Conservation (phyloP, 2,888 invertebrate genomes). For the Volucella bombylans region DNA sequence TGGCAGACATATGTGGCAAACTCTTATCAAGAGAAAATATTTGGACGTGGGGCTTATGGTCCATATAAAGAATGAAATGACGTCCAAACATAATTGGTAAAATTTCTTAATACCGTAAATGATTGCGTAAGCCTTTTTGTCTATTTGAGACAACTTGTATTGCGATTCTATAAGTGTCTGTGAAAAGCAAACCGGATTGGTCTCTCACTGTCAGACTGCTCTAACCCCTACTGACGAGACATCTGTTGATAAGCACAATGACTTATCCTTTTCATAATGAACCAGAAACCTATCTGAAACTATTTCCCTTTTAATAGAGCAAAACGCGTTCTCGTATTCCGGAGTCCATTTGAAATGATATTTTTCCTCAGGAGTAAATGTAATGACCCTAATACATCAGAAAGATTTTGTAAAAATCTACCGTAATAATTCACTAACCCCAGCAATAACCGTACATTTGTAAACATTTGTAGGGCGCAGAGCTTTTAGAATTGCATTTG, state of each 20-base stretch:
- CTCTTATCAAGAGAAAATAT: too few species aligned
- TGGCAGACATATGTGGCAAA: too few species aligned
- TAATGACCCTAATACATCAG: constrained; percentile 72
- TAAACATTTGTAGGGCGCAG: constrained; percentile 5
- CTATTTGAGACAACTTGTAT: constrained; percentile 9
- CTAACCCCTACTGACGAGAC: constrained; percentile 72
- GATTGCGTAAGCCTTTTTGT: too few species aligned
- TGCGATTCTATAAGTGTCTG: constrained; percentile 15
- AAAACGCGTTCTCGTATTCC: constrained; percentile 73
- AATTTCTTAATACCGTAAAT: too few species aligned
- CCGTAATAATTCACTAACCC: constrained; percentile 22
- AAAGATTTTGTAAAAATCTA: too few species aligned
- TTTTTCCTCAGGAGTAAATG: too few species aligned
- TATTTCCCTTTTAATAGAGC: too few species aligned
- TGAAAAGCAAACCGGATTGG: constrained; percentile 75
- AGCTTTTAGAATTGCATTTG: not conserved
- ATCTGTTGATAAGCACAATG: constrained; percentile 59
- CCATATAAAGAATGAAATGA: too few species aligned
- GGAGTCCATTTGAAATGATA: constrained; percentile 74
- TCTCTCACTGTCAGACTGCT: constrained; percentile 78
- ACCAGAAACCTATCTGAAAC: constrained; percentile 36
- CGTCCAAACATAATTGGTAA: too few species aligned
- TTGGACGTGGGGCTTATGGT: too few species aligned
- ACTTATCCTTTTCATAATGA: constrained; percentile 5
- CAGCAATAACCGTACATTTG: not conserved